phyloP scores from a whole-genome alignment of 2,113 vertebrate genomes.

The Poeciliopsis occidentalis region DNA sequence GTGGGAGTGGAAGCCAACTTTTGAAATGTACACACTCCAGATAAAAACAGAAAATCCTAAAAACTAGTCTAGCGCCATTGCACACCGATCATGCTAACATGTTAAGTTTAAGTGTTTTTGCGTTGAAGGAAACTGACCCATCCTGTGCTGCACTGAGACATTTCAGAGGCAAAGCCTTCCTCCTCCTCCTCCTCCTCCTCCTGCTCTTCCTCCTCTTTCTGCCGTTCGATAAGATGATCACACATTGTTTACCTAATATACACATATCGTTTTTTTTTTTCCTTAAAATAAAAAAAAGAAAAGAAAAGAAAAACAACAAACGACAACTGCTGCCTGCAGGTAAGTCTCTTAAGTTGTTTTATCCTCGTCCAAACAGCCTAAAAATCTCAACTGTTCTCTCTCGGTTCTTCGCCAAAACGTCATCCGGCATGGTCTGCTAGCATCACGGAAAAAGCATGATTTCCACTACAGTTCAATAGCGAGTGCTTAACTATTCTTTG shows the following conservation, averaged over 20 bases:
- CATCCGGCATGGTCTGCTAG: constrained; percentile 32
- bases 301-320: constrained; percentile 1
- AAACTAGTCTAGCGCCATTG: constrained; percentile 63
- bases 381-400: constrained; percentile 41
- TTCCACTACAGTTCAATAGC: constrained; percentile 23
- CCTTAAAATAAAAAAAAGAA: constrained; percentile 13
- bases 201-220: constrained; percentile 27
- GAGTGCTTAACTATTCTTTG: constrained; percentile 45
- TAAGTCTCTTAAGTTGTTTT: constrained; percentile 60
- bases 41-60: constrained; percentile 32
- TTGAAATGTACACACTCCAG: constrained; percentile 88
- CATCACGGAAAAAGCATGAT: constrained; percentile 24
- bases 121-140: constrained; percentile 34
- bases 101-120: constrained; percentile 57
- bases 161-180: constrained; percentile 68
- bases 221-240: constrained; percentile 56
- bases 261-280: constrained; percentile 68
- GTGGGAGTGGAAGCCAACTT: constrained; percentile 83
- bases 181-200: constrained; percentile 14
- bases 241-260: constrained; percentile 81
- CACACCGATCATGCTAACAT: constrained; percentile 67
- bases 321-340: constrained; percentile 70
- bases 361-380: constrained; percentile 45
- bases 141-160: constrained; percentile 64
- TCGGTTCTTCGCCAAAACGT: constrained; percentile 35